Evolutionary conservation across 1,140 invertebrate species (phyloP).

Genomic region (Agrilus planipennis): DNA sequence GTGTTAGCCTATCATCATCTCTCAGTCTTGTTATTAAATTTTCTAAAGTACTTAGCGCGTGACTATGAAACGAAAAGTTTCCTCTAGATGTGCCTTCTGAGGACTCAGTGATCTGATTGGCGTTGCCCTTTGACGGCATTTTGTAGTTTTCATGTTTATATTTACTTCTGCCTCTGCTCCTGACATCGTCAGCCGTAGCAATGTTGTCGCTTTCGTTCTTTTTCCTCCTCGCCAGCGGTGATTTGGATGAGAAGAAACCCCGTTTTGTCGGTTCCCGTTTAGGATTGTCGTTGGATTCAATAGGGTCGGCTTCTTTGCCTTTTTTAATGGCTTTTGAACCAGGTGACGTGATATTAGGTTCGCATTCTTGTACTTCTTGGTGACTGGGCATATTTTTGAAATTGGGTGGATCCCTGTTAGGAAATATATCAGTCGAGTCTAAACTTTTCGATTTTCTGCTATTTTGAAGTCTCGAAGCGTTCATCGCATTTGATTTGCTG

Average conservation of each 20-base stretch:
- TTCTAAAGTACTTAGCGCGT: slow-evolving; percentile 42
- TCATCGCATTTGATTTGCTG: slow-evolving; percentile 17
- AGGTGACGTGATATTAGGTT: too few relatives aligned
- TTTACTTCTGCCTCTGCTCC: slow-evolving; percentile 11
- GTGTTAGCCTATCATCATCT: slow-evolving; percentile 34
- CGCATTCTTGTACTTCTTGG: background rate
- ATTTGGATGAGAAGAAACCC: slow-evolving; percentile 32
- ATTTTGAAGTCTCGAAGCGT: slow-evolving; percentile 50
- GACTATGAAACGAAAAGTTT: slow-evolving; percentile 36
- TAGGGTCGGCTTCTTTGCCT: too few relatives aligned
- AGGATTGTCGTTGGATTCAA: slow-evolving; percentile 13
- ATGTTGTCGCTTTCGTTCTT: slow-evolving; percentile 14
- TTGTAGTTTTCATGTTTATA: slow-evolving; percentile 16
- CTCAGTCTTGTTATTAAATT: slow-evolving; percentile 41
- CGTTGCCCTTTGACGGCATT: background rate
- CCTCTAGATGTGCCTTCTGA: slow-evolving; percentile 7
- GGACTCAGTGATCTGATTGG: slow-evolving; percentile 13
- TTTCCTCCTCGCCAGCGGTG: slow-evolving; percentile 29
- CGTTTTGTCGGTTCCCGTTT: slow-evolving; percentile 27
- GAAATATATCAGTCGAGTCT: slow-evolving; percentile 65
- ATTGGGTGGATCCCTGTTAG: slow-evolving; percentile 14
- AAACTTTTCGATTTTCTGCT: slow-evolving; percentile 73
- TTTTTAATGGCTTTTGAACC: too few relatives aligned
- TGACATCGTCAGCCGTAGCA: slow-evolving; percentile 21
- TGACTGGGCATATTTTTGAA: background rate